phyloP scores from a whole-genome alignment of 2,888 invertebrate species.

The Neoitamus cyanurus region DNA sequence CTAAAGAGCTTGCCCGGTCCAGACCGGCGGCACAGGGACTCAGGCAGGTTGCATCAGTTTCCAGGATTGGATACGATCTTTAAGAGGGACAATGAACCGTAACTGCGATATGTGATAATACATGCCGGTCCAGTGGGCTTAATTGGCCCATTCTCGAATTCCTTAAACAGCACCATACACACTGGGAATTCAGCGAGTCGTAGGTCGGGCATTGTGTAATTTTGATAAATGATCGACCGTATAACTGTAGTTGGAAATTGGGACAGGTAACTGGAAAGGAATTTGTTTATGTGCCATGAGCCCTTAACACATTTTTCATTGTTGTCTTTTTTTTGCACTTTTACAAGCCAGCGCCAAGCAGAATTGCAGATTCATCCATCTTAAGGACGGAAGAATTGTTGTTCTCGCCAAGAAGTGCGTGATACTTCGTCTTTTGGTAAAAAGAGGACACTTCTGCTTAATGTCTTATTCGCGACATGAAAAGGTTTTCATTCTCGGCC shows the following conservation, averaged over 20 bases:
- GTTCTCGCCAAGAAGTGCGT: neutral
- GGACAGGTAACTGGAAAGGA: constrained; percentile 60
- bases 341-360: neutral
- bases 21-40: constrained; percentile 2
- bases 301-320: constrained; percentile 13
- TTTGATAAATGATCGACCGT: constrained; percentile 67
- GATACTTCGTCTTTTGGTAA: neutral
- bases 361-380: neutral
- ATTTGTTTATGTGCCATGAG: neutral
- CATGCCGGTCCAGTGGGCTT: constrained; percentile 14
- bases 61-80: constrained; percentile 15
- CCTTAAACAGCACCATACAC: constrained; percentile 1
- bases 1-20: neutral
- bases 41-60: neutral
- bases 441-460: neutral
- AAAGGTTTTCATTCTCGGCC: neutral
- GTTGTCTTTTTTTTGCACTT: neutral
- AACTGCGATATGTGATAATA: constrained; percentile 15
- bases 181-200: constrained; percentile 15
- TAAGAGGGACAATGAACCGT: constrained; percentile 31
- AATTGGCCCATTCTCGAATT: constrained; percentile 39
- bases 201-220: constrained; percentile 60
- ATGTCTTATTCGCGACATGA: neutral
- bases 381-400: neutral
- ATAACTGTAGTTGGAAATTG: constrained; percentile 67